phyloP scores from a whole-genome alignment of 2,113 vertebrate genomes.

The Tympanuchus pallidicinctus region DNA sequence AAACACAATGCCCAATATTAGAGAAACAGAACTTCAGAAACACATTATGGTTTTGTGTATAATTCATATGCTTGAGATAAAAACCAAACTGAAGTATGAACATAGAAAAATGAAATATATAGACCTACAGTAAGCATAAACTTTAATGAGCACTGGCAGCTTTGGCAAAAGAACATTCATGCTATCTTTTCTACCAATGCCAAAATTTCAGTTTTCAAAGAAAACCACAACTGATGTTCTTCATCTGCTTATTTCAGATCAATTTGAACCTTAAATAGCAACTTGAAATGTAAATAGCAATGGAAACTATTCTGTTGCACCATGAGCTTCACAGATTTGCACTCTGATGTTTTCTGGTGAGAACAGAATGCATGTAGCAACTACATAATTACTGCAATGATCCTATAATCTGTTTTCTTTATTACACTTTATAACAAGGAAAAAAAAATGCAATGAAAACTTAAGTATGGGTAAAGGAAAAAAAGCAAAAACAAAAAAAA shows the following conservation, averaged over 20 bases:
- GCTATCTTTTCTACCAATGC: not conserved
- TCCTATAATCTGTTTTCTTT: not conserved
- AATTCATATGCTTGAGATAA: not conserved
- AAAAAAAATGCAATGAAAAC: not conserved
- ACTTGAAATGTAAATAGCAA: not conserved
- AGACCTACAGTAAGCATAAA: not conserved
- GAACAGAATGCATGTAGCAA: not conserved
- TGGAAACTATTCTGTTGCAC: not conserved
- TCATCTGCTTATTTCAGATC: not conserved
- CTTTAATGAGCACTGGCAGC: not conserved
- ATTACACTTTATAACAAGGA: not conserved
- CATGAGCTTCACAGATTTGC: not conserved
- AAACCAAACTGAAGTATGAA: not conserved
- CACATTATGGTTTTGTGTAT: not conserved
- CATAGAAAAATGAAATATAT: not conserved
- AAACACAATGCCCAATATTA: not conserved
- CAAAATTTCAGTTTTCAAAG: not conserved
- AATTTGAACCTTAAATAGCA: not conserved
- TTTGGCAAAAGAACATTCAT: not conserved
- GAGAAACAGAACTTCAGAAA: not conserved
- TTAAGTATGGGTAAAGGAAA: too few species aligned
- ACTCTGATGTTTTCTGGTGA: not conserved
- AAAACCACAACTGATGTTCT: rapidly evolving
- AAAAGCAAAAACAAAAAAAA: not conserved
- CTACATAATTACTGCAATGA: not conserved